Evolutionary conservation across 2,113 vertebrate genomes (phyloP), one percentile per base, ranked within the genome.

Genomic region (Cepphus grylle): DNA sequence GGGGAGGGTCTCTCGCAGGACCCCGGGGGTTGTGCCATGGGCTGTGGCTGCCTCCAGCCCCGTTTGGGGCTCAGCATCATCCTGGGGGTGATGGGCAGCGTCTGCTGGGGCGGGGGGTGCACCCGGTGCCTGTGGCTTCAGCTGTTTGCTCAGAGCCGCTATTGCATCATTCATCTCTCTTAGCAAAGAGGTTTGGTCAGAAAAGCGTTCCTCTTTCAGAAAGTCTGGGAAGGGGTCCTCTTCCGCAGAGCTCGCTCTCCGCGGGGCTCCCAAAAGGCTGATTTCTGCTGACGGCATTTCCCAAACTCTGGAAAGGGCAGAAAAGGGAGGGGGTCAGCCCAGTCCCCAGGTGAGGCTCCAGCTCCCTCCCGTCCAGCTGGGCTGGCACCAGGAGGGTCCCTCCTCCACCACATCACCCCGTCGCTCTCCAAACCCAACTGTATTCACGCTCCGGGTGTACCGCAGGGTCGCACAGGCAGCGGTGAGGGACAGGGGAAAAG

Each of bases 81-180:
- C 73, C 50, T 0, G 25, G 73, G 34, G 47, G 25, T 34, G 67
- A 16, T 1, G 6, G 61, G 61, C 40, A 32, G 20, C 1, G 2
- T 71, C 83, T 72, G 49, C 30, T 2, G 9, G 70, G 1, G 19
- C 3, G 6, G 38, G 50, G 49, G 65, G 7, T 47, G 86, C 22
- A 26, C 2, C 29, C 1, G 2, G 30, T 23, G 49, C 61, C 55
- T 95, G 90, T 26, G 53, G 29, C 86, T 84, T 87, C 81, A 94
- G 53, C 53, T 82, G 92, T 53, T 88, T 78, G 88, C 73, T 94
- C 88, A 96, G 90, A 63, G 92, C 86, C 5, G 65, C 92, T 36
- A 95, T 97, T 74, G 96, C 96, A 30, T 97, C 96, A 61, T 91
- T 94, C 94, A 97, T 95, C 90, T 97, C 97, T 81, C 92, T 95